These are phyloP conservation scores for Lithodes maja DNA, from an alignment of 2,888 invertebrate genomes.

Conservation along the genomic window DNA sequence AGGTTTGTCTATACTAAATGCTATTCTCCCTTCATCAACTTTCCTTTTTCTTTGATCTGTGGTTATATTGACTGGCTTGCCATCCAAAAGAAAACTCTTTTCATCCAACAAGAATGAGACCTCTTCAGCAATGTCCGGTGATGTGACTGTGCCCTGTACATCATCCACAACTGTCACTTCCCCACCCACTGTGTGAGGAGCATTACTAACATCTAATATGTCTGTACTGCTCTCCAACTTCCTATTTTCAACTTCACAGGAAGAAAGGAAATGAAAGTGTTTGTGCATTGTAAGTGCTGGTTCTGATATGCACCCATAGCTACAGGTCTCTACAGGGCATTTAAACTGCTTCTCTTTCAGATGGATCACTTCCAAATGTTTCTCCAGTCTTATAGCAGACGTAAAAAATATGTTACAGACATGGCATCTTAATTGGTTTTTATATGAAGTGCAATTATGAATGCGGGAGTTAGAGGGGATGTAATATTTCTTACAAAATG, in stretches of 20 bases:
- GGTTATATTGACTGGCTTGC: slow-evolving; percentile 36
- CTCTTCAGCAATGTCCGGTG: slow-evolving; percentile 49
- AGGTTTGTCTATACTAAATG: neutral
- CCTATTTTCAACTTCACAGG: neutral
- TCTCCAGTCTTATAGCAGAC: slow-evolving; percentile 54
- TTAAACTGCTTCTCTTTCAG: slow-evolving; percentile 42
- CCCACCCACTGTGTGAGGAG: neutral
- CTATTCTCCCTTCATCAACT: neutral
- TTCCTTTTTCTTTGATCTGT: slow-evolving; percentile 15
- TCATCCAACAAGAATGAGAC: slow-evolving; percentile 54
- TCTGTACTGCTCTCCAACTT: neutral
- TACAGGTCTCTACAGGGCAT: slow-evolving; percentile 41
- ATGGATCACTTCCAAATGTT: slow-evolving; percentile 61
- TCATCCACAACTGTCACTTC: slow-evolving; percentile 45
- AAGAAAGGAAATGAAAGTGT: slow-evolving; percentile 52
- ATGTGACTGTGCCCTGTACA: slow-evolving; percentile 32
- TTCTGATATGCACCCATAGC: slow-evolving; percentile 48
- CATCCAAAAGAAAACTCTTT: slow-evolving; percentile 46
- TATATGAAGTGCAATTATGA: slow-evolving; percentile 56
- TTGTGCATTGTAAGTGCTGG: slow-evolving; percentile 53
- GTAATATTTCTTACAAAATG: slow-evolving; percentile 55
- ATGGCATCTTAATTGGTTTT: slow-evolving; percentile 56
- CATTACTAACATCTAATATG: neutral
- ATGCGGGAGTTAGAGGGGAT: slow-evolving; percentile 44
- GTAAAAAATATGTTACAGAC: slow-evolving; percentile 61